These are phyloP conservation scores for Psephotus haematonotus DNA, from an alignment of 2,113 vertebrate species.

Conservation along the genomic window DNA sequence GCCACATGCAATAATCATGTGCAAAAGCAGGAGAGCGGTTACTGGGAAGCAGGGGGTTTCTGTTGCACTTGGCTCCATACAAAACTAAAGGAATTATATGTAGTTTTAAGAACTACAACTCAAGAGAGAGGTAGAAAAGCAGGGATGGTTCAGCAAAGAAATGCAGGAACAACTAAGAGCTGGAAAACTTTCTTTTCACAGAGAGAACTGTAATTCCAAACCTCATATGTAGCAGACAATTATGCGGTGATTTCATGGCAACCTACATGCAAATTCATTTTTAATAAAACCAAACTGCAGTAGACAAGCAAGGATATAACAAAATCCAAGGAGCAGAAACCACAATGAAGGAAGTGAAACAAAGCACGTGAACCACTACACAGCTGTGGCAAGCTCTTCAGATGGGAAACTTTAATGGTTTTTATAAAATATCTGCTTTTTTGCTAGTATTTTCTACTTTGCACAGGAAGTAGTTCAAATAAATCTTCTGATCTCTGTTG, in stretches of 20 bases:
- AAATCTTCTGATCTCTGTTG: background rate
- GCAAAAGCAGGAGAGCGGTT: background rate
- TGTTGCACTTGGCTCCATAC: background rate
- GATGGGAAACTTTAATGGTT: background rate
- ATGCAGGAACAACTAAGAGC: background rate
- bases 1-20: rapidly evolving
- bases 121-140: background rate
- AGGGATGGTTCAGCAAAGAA: background rate
- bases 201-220: background rate
- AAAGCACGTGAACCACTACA: rapidly evolving
- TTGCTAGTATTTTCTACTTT: background rate
- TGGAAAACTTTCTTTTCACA: background rate
- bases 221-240: background rate
- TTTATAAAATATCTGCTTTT: background rate
- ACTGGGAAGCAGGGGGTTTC: background rate
- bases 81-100: rapidly evolving
- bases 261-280: background rate
- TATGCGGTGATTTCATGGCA: background rate
- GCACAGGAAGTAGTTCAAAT: background rate
- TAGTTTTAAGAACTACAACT: background rate
- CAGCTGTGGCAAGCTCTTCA: rapidly evolving
- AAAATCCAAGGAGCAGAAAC: background rate
- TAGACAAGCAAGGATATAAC: background rate
- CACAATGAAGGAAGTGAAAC: background rate
- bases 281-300: background rate